Base-by-base conservation (phyloP, 2,888 invertebrate genomes). In the Hyppa rectilinea region DNA sequence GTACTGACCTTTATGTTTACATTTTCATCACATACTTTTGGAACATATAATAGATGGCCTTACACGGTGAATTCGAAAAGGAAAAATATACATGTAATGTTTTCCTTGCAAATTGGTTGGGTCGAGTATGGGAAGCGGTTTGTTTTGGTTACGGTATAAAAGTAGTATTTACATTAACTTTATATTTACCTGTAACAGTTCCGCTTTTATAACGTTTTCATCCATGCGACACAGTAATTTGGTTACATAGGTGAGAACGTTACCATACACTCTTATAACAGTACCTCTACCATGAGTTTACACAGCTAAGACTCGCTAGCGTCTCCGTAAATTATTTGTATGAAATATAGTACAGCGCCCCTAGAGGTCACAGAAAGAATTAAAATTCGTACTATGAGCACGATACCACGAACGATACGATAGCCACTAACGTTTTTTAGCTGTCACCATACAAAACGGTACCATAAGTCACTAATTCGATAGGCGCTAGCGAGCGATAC, bases 1-100 rank as follows among this genome's bases (percentile, higher is more conserved):
- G 14, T 36, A 1, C 17, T 17, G 5, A 12, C 7, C 14, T 14
- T 14, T 26, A 29, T 29, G 58, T 45, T 29, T 49, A 31, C 29
- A 31, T 47, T 59, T 45, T 59, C 2, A 10, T 4, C 17, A 31
- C 0, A 10, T 31, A 49, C 10, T n/a, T 59, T 49, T 29, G 10
- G 17, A 29, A 47, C 29, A 59, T 36, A 47, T 9, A 26, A 49
- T 49, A 59, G 31, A 67, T 78, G 56, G 2, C 38, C 69, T 60
- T 80, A 52, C 43, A 71, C 47, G 50, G 53, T 38, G 43, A 38
- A 56, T 61, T 45, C 23, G 52, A 58, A 70, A 81, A 71, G 55
- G 55, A 64, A 78, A 78, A 71, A 78, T 64, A 47, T 78, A 58
- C n/a, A n/a, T n/a, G n/a, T 79, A 82, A 78, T 78, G 72, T 38